Conservation (phyloP, 2,888 invertebrate species). For the Torymus auratus region DNA sequence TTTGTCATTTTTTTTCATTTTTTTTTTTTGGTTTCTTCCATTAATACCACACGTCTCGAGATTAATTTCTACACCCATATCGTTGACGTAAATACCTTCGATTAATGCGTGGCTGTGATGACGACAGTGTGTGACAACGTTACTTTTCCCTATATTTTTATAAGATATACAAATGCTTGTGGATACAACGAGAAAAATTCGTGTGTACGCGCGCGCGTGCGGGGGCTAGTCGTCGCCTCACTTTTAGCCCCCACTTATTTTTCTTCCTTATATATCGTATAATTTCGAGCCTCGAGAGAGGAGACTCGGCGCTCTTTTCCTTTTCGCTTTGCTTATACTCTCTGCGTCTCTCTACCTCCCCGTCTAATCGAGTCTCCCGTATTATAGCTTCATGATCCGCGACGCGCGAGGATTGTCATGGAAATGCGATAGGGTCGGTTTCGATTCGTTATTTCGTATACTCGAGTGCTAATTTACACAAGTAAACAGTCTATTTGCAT, state of each 20-base stretch:
- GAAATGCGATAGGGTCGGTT: conserved; percentile 38
- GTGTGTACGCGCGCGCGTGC: not conserved
- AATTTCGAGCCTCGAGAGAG: too few relatives aligned
- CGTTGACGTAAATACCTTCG: not conserved
- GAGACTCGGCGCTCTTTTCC: too few relatives aligned
- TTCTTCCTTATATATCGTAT: too few relatives aligned
- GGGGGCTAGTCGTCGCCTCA: not conserved
- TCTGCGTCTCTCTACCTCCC: not conserved
- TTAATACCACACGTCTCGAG: not conserved
- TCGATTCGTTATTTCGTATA: conserved; percentile 50
- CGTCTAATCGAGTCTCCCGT: conserved; percentile 10
- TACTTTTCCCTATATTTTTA: too few relatives aligned
- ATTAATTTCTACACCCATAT: too few relatives aligned
- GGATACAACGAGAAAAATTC: not conserved
- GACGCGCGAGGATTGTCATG: conserved; percentile 45
- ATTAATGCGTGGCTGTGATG: not conserved
- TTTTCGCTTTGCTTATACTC: too few relatives aligned
- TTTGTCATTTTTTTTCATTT: not conserved
- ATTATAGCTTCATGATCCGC: conserved; percentile 38
- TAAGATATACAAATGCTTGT: too few relatives aligned
- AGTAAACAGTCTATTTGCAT: conserved; percentile 46
- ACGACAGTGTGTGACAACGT: too few relatives aligned
- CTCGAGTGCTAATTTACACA: conserved; percentile 51
- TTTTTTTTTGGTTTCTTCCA: conserved; percentile 5
- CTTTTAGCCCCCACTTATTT: too few relatives aligned